These are phyloP conservation scores for Tetrao urogallus DNA, from an alignment of 2,113 vertebrate species.

Conservation along the genomic window DNA sequence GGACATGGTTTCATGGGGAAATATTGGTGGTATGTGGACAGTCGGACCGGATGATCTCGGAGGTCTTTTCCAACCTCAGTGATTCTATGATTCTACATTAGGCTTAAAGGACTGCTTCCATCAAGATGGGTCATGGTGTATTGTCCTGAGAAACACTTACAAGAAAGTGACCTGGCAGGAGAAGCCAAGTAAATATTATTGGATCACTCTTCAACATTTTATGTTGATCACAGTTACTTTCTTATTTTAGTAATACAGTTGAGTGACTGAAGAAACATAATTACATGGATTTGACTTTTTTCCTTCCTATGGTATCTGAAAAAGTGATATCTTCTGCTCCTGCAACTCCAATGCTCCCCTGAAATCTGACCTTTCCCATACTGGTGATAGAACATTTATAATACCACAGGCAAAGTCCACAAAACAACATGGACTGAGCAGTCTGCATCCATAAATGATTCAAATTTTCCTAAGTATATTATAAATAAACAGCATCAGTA, in stretches of 20 bases:
- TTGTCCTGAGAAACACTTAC: neutral
- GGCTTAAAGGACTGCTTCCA: neutral
- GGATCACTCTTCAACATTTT: neutral
- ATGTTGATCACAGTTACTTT: neutral
- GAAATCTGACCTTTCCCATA: neutral
- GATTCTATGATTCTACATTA: neutral
- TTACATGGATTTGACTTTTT: neutral
- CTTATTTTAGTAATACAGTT: neutral
- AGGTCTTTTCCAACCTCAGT: too few species aligned
- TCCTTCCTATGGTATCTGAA: fast-evolving
- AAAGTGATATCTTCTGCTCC: neutral
- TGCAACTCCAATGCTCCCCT: neutral
- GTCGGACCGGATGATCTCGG: too few species aligned
- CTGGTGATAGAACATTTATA: neutral
- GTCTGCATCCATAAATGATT: neutral
- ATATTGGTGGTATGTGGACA: too few species aligned
- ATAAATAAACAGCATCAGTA: neutral
- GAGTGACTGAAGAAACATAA: neutral
- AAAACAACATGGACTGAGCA: neutral
- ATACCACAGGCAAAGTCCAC: neutral
- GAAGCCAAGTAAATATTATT: neutral
- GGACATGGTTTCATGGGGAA: too few species aligned
- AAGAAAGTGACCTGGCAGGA: neutral
- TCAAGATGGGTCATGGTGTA: neutral
- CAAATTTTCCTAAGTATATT: neutral